Conservation (phyloP, 2,888 invertebrate species). For the Apotomis betuletana region DNA sequence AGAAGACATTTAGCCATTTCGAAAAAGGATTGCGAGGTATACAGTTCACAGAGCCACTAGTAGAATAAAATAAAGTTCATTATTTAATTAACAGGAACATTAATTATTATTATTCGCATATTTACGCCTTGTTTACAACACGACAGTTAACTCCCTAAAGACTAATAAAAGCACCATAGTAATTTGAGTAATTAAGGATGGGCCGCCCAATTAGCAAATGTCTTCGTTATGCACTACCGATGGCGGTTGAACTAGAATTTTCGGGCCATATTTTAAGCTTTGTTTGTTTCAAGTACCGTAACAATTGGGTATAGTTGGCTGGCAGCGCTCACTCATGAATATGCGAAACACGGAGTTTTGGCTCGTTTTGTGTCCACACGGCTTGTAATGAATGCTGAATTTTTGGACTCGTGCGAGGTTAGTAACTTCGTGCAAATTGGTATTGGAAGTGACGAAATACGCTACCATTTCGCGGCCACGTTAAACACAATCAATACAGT, state of each 20-base stretch:
- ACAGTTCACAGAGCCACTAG: too few species aligned
- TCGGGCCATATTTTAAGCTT: conserved; percentile 40
- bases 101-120: not conserved
- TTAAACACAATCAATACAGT: too few species aligned
- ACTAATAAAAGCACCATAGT: conserved; percentile 13
- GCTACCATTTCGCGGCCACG: not conserved
- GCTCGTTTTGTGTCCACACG: conserved; percentile 38
- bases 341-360: conserved; percentile 51
- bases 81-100: too few species aligned
- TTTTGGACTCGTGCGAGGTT: conserved; percentile 21
- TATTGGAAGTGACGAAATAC: conserved; percentile 9
- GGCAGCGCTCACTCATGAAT: conserved; percentile 50
- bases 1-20: too few species aligned
- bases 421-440: conserved; percentile 6
- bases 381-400: conserved; percentile 31
- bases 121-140: not conserved
- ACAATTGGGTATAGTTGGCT: conserved; percentile 48
- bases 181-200: conserved; percentile 20
- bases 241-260: conserved; percentile 5
- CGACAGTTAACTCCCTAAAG: conserved; percentile 18
- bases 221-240: conserved; percentile 2
- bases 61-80: too few species aligned
- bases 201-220: conserved; percentile 25
- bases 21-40: too few species aligned
- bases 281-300: conserved; percentile 50